A percentile compares a stretch with the other conserved stretches of the same genome.
phyloP scores from a whole-genome alignment of 1,140 invertebrate genomes.

The Chelonus insularis region DNA sequence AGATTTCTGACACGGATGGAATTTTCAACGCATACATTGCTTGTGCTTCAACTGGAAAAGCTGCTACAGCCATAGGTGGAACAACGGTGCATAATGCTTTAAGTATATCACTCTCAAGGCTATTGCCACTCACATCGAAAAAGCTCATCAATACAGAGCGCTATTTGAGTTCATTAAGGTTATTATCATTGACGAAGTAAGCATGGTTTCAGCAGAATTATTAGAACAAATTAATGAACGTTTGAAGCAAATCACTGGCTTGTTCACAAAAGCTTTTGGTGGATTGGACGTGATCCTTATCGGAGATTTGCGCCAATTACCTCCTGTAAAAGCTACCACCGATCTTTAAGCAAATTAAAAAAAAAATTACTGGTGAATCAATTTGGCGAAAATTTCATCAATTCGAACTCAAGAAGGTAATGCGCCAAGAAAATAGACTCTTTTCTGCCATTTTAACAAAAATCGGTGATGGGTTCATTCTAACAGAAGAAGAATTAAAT shows the following conservation, averaged over 20 bases:
- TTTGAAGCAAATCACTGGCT: slow-evolving; percentile 44
- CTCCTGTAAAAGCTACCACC: slow-evolving; percentile 28
- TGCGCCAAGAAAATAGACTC: slow-evolving; percentile 38
- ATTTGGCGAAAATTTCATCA: slow-evolving; percentile 40
- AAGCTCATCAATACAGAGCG: slow-evolving; percentile 30
- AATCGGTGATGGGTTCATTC: slow-evolving; percentile 35
- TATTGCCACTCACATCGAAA: slow-evolving; percentile 16
- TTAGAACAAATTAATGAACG: slow-evolving; percentile 37
- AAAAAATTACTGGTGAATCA: slow-evolving; percentile 49
- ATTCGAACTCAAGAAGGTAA: slow-evolving; percentile 40
- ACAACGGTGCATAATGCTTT: slow-evolving; percentile 34
- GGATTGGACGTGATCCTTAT: slow-evolving; percentile 35
- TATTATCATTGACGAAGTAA: slow-evolving; percentile 51
- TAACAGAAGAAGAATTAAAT: slow-evolving; percentile 19
- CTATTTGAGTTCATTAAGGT: slow-evolving; percentile 39
- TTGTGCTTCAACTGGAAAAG: slow-evolving; percentile 44
- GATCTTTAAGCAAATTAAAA: slow-evolving; percentile 30
- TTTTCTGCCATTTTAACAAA: slow-evolving; percentile 41
- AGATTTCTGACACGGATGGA: slow-evolving; percentile 5
- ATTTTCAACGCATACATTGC: slow-evolving; percentile 32
- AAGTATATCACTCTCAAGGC: slow-evolving; percentile 14
- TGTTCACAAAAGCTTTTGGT: slow-evolving; percentile 33
- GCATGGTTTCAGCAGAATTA: slow-evolving; percentile 40
- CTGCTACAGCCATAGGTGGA: slow-evolving; percentile 41
- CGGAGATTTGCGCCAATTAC: slow-evolving; percentile 32